These are phyloP conservation scores for Campopleginae sp. DNA, from an alignment of 2,888 invertebrate genomes.

Conservation along the genomic window DNA sequence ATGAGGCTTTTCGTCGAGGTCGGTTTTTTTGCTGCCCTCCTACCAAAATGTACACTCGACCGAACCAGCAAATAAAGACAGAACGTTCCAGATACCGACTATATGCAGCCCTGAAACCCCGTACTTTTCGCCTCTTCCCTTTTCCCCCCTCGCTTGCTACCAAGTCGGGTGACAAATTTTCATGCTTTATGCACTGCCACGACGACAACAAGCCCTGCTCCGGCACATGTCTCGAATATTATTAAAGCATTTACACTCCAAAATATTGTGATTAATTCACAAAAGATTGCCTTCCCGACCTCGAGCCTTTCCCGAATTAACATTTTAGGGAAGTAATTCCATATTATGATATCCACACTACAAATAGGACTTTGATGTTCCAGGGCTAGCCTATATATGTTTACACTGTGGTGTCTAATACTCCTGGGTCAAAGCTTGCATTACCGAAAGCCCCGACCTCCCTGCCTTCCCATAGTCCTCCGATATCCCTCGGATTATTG, in stretches of 20 bases:
- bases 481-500: neutral
- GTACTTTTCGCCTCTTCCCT: conserved; percentile 28
- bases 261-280: neutral
- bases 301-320: neutral
- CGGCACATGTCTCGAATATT: neutral
- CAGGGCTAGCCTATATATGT: neutral
- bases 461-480: too few relatives aligned
- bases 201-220: conserved; percentile 20
- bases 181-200: conserved; percentile 16
- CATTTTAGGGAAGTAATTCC: neutral
- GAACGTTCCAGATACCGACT: conserved; percentile 10
- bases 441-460: too few relatives aligned
- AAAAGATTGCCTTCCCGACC: neutral
- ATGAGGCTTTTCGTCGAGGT: conserved; percentile 67
- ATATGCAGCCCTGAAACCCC: conserved; percentile 3
- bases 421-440: too few relatives aligned
- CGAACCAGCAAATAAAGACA: conserved; percentile 5
- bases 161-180: conserved; percentile 18
- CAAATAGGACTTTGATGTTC: neutral
- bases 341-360: neutral
- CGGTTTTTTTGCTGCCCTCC: conserved; percentile 26
- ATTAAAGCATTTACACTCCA: neutral
- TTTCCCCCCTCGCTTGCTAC: neutral
- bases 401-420: neutral
- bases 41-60: conserved; percentile 24